These are phyloP conservation scores for Mactromeris polynyma DNA, from an alignment of 2,888 invertebrate genomes.

Conservation along the genomic window DNA sequence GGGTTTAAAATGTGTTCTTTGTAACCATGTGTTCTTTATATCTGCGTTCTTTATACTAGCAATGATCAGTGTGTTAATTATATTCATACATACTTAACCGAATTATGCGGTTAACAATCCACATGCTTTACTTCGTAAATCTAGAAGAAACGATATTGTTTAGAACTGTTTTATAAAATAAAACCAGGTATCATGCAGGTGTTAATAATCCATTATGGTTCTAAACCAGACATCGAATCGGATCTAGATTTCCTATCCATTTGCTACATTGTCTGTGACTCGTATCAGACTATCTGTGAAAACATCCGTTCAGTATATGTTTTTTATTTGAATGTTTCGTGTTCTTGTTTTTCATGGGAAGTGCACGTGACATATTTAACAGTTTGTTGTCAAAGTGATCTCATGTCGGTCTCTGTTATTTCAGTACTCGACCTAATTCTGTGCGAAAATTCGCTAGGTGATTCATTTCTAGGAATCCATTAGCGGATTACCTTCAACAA, in stretches of 20 bases:
- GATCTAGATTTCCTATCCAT: not conserved
- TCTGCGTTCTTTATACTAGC: too few relatives aligned
- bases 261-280: not conserved
- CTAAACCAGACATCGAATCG: not conserved
- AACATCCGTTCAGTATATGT: not conserved
- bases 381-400: not conserved
- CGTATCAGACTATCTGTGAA: not conserved
- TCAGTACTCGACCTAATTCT: not conserved
- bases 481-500: not conserved
- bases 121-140: too few relatives aligned
- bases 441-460: not conserved
- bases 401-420: not conserved
- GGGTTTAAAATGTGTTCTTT: too few relatives aligned
- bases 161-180: not conserved
- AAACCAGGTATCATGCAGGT: not conserved
- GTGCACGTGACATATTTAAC: not conserved
- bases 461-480: not conserved
- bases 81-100: too few relatives aligned
- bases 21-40: too few relatives aligned
- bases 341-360: conserved; percentile 7
- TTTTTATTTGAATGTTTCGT: not conserved
- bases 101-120: too few relatives aligned
- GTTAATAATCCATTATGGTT: not conserved
- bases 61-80: too few relatives aligned
- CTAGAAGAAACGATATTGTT: not conserved